Percentiles rank a stretch among this genome's conserved stretches.
These are phyloP conservation scores for Pediacus dermestoides DNA, from an alignment of 2,888 invertebrate genomes.

Conservation along the genomic window DNA sequence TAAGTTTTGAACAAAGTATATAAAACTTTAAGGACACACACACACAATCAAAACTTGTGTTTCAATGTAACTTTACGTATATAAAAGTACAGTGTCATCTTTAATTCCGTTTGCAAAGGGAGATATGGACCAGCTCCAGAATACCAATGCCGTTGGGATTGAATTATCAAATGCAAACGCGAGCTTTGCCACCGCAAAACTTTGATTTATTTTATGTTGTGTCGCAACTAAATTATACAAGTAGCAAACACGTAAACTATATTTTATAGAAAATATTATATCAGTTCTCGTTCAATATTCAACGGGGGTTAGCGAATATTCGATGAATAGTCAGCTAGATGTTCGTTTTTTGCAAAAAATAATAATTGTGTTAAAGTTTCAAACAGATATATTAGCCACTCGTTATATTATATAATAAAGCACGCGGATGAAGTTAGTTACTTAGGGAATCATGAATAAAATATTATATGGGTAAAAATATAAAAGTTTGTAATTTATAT, in stretches of 20 bases:
- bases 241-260: constrained; percentile 8
- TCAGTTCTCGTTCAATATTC: too few relatives aligned
- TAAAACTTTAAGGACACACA: constrained; percentile 35
- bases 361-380: too few relatives aligned
- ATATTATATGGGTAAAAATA: constrained; percentile 3
- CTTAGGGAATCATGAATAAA: too few relatives aligned
- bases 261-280: constrained; percentile 4
- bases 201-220: constrained; percentile 35
- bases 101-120: constrained; percentile 41
- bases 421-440: constrained; percentile 5
- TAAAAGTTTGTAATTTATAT: constrained; percentile 5
- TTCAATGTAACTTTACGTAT: constrained; percentile 36
- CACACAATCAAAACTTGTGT: constrained; percentile 41
- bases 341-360: too few relatives aligned
- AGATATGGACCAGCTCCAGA: constrained; percentile 29
- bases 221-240: constrained; percentile 20
- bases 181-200: constrained; percentile 31
- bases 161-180: constrained; percentile 39
- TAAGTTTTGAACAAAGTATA: constrained; percentile 23
- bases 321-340: too few relatives aligned
- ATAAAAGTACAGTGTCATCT: constrained; percentile 40
- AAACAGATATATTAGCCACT: too few relatives aligned
- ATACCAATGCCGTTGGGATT: constrained; percentile 33
- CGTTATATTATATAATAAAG: too few relatives aligned
- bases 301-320: too few relatives aligned